These are phyloP conservation scores for Sprattus sprattus DNA, from an alignment of 2,113 vertebrate genomes.

Conservation along the genomic window DNA sequence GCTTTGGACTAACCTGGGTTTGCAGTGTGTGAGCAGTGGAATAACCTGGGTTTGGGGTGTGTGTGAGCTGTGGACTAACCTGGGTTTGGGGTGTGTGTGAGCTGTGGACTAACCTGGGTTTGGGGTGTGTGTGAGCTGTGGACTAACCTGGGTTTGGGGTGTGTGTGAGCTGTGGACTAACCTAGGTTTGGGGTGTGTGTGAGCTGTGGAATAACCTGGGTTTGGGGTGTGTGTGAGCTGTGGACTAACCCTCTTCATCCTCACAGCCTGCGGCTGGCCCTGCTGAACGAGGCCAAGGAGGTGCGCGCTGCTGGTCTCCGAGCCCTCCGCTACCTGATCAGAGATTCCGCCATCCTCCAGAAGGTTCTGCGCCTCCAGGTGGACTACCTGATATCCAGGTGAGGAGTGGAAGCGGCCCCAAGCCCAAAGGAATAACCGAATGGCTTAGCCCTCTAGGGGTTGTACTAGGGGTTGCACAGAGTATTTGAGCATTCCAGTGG, in stretches of 20 bases:
- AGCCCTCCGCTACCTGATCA: slow-evolving; percentile 93
- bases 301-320: slow-evolving; percentile 94
- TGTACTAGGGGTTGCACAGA: too few species aligned
- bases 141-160: neutral
- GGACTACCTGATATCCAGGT: slow-evolving; percentile 98
- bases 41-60: neutral
- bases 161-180: neutral
- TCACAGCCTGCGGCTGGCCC: slow-evolving; percentile 86
- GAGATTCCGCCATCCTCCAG: slow-evolving; percentile 88
- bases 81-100: slow-evolving; percentile 73
- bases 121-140: neutral
- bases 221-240: neutral
- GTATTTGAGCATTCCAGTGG: too few species aligned
- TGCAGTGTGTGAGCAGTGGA: too few species aligned
- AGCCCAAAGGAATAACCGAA: neutral
- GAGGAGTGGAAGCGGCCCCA: slow-evolving; percentile 39
- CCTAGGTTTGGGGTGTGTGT: neutral
- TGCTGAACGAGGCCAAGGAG: slow-evolving; percentile 97
- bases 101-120: neutral
- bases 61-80: slow-evolving; percentile 26
- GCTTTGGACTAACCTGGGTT: neutral
- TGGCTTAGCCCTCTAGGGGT: too few species aligned
- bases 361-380: slow-evolving; percentile 94
- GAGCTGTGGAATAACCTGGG: neutral
- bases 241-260: slow-evolving; percentile 26